These are phyloP conservation scores for Seriola aureovittata DNA, from an alignment of 2,113 vertebrate genomes.

Conservation along the genomic window DNA sequence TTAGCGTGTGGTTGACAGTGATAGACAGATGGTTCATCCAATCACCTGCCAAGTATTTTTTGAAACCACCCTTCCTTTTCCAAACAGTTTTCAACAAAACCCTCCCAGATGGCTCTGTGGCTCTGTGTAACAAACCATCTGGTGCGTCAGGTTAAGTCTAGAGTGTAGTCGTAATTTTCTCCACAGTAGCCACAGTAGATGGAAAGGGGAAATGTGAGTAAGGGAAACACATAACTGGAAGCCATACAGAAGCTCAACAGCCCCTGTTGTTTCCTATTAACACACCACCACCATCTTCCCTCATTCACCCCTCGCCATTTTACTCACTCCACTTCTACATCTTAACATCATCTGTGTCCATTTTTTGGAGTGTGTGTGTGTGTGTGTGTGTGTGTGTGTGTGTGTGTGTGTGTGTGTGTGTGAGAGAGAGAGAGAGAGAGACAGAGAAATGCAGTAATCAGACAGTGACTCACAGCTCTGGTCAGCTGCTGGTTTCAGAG, in stretches of 20 bases:
- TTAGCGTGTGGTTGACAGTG: too few species aligned
- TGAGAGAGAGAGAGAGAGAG: background rate
- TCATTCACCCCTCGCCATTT: slow-evolving; percentile 14
- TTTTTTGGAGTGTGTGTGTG: slow-evolving; percentile 7
- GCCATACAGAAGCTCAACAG: slow-evolving; percentile 13
- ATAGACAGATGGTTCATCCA: too few species aligned
- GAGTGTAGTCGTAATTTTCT: slow-evolving; percentile 15
- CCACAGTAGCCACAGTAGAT: slow-evolving; percentile 8
- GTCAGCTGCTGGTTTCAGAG: slow-evolving; percentile 67
- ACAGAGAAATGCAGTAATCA: slow-evolving; percentile 39
- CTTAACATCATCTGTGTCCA: slow-evolving; percentile 21
- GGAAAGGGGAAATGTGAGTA: slow-evolving; percentile 50
- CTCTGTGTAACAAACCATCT: too few species aligned
- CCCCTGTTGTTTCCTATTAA: slow-evolving; percentile 25
- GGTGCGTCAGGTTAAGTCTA: background rate
- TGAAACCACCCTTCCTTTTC: too few species aligned
- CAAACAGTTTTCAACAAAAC: too few species aligned
- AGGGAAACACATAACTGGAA: slow-evolving; percentile 49
- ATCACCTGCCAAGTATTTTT: too few species aligned
- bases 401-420: slow-evolving; percentile 9
- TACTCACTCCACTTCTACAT: slow-evolving; percentile 18
- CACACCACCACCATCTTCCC: slow-evolving; percentile 39
- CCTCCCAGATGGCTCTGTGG: too few species aligned
- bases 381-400: slow-evolving; percentile 15
- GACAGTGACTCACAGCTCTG: slow-evolving; percentile 69